phyloP scores from a whole-genome alignment of 1,140 invertebrate genomes.

The Trichonephila clavata region DNA sequence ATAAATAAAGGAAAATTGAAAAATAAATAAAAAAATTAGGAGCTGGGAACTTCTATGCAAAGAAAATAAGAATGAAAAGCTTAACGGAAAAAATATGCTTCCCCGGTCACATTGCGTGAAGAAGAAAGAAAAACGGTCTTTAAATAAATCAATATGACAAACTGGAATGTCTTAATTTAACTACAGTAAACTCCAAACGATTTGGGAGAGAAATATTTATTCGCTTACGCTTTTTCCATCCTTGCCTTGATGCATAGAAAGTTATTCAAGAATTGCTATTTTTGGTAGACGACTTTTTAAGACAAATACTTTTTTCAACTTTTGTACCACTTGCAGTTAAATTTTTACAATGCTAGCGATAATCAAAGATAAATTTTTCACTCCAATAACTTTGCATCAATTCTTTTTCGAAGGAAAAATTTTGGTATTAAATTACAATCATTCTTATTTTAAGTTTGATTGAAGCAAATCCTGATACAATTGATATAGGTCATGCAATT shows the following conservation, averaged over 20 bases:
- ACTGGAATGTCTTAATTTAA: constrained; percentile 64
- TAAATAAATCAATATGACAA: constrained; percentile 68
- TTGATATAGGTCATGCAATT: background rate
- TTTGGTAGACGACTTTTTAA: background rate
- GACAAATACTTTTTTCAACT: background rate
- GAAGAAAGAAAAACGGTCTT: constrained; percentile 30
- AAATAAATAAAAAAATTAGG: constrained; percentile 48
- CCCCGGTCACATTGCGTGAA: constrained; percentile 22
- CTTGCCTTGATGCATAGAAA: constrained; percentile 33
- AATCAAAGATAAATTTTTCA: background rate
- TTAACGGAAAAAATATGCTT: constrained; percentile 50
- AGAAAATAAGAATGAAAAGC: constrained; percentile 50
- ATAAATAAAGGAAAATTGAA: constrained; percentile 43
- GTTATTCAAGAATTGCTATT: background rate
- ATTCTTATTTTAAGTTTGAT: background rate
- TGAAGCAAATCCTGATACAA: background rate
- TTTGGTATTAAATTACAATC: background rate
- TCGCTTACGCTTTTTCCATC: constrained; percentile 33
- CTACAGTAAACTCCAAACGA: constrained; percentile 56
- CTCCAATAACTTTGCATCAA: background rate
- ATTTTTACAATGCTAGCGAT: background rate
- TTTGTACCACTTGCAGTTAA: background rate
- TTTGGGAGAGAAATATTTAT: background rate
- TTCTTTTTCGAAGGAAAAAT: background rate
- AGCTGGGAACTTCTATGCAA: constrained; percentile 22